Conservation (phyloP, 2,113 vertebrate species). For the Indicator indicator region DNA sequence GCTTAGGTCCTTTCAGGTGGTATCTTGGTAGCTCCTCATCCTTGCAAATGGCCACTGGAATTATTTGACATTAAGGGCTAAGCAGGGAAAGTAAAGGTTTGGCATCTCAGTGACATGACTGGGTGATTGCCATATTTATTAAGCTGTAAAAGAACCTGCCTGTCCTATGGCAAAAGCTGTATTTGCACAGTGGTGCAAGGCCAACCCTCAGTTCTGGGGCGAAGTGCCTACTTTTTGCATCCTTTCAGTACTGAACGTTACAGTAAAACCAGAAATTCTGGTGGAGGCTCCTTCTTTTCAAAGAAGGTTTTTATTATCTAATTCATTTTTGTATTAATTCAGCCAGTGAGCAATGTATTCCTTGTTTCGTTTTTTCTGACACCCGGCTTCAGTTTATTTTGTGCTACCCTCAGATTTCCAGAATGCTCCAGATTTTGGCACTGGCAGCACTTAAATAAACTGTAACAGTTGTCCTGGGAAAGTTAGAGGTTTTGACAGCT, state of each 20-base stretch:
- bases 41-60: neutral
- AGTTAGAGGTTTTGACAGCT: slow-evolving; percentile 69
- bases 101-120: neutral
- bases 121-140: slow-evolving; percentile 47
- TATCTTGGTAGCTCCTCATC: neutral
- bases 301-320: neutral
- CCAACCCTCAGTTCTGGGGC: neutral
- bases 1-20: neutral
- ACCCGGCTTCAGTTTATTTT: slow-evolving; percentile 46
- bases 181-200: neutral
- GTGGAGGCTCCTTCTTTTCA: neutral
- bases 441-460: slow-evolving; percentile 53
- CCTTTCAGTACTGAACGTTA: neutral
- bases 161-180: slow-evolving; percentile 42
- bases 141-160: slow-evolving; percentile 24
- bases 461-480: slow-evolving; percentile 63
- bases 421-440: slow-evolving; percentile 60
- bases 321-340: slow-evolving; percentile 4
- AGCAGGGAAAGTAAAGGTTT: slow-evolving; percentile 11
- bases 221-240: neutral
- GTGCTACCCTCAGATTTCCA: slow-evolving; percentile 47
- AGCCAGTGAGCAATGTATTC: slow-evolving; percentile 27
- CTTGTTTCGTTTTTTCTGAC: slow-evolving; percentile 16
- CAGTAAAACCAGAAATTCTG: slow-evolving; percentile 9
- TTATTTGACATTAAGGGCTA: neutral